phyloP scores from a whole-genome alignment of 2,797 vertebrate genomes.

The Myotis planiceps region DNA sequence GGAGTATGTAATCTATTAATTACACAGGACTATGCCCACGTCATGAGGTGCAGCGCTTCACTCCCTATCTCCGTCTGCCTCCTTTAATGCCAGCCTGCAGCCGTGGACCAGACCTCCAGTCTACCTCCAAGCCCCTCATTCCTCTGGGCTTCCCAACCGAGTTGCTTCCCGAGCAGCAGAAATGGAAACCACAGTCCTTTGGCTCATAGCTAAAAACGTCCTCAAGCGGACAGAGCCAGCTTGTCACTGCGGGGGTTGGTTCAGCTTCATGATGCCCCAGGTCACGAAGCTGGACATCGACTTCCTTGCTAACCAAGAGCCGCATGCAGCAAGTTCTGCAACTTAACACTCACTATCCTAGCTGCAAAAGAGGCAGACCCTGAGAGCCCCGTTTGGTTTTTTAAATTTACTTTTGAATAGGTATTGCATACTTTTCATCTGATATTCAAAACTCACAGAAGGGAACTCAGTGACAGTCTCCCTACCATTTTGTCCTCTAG shows the following conservation, averaged over 20 bases:
- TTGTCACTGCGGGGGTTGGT: background rate
- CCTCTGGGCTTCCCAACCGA: background rate
- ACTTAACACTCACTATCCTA: background rate
- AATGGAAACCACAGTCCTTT: background rate
- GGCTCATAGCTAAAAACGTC: background rate
- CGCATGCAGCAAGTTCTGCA: background rate
- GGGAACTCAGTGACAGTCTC: background rate
- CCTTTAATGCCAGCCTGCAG: background rate
- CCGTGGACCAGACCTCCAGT: background rate
- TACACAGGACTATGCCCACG: background rate
- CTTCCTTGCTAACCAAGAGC: background rate
- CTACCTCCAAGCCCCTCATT: background rate
- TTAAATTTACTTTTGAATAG: slow-evolving; percentile 6
- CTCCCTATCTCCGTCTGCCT: background rate
- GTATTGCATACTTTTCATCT: background rate
- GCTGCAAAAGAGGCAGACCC: background rate
- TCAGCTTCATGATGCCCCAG: background rate
- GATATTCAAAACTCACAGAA: background rate
- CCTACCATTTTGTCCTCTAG: background rate
- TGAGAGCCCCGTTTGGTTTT: background rate
- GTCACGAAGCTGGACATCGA: background rate
- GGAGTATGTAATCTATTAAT: background rate
- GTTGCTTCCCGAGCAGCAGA: background rate
- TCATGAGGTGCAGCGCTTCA: background rate
- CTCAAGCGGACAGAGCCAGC: background rate